phyloP scores from a whole-genome alignment of 2,797 vertebrate species.

The Odontamblyopus lacepedii region DNA sequence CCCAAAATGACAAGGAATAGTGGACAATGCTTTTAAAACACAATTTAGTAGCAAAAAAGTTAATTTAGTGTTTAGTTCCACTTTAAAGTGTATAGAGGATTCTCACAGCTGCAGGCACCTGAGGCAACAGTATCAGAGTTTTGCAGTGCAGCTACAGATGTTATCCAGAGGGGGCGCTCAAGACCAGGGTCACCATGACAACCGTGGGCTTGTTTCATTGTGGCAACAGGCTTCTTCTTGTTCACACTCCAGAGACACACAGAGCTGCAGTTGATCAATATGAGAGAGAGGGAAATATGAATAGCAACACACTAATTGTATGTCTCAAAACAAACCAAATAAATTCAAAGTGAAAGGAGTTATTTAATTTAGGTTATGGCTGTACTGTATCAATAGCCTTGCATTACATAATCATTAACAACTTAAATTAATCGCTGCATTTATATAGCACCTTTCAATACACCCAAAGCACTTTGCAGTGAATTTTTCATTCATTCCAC shows the following conservation, averaged over 20 bases:
- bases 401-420: too few species aligned
- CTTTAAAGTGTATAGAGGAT: constrained; percentile 14
- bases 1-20: too few species aligned
- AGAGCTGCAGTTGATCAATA: constrained; percentile 76
- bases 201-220: constrained; percentile 86
- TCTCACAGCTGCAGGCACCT: constrained; percentile 81
- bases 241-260: constrained; percentile 91
- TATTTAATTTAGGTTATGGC: too few species aligned
- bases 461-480: too few species aligned
- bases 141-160: constrained; percentile 85
- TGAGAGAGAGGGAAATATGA: constrained; percentile 12
- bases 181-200: constrained; percentile 76
- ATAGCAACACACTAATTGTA: neutral
- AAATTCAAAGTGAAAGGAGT: too few species aligned
- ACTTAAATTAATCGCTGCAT: too few species aligned
- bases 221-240: constrained; percentile 89
- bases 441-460: too few species aligned
- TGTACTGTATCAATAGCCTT: too few species aligned
- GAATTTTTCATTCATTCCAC: too few species aligned
- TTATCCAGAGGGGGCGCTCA: constrained; percentile 90
- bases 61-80: too few species aligned
- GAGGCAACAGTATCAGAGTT: constrained; percentile 93
- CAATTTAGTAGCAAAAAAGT: too few species aligned
- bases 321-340: neutral
- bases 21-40: too few species aligned